phyloP scores from a whole-genome alignment of 2,797 vertebrate genomes.

The Setipinna tenuifilis region DNA sequence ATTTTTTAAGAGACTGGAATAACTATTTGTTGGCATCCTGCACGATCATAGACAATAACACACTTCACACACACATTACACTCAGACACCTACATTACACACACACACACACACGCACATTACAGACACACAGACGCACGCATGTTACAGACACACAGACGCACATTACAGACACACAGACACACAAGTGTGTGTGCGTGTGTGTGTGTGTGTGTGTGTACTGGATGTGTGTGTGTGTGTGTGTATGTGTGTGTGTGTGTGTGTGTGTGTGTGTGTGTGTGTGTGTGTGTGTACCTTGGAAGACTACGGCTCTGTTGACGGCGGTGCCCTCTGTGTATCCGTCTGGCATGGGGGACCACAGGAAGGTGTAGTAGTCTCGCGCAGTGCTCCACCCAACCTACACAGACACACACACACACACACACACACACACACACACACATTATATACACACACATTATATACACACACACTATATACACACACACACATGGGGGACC shows the following conservation, averaged over 20 bases:
- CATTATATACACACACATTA: no score
- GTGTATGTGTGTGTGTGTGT: not conserved
- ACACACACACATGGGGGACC: no score
- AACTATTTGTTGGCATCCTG: no score
- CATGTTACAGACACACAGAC: not conserved
- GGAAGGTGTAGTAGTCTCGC: constrained; percentile 97
- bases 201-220: constrained; percentile 2
- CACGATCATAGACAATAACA: no score
- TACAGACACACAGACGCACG: not conserved
- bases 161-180: not conserved
- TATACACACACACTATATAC: no score
- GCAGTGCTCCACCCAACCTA: constrained; percentile 88
- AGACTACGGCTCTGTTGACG: constrained; percentile 90
- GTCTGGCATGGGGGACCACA: constrained; percentile 98
- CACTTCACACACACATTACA: no score
- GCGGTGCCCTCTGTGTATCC: constrained; percentile 89
- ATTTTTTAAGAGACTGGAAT: no score
- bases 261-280: not conserved
- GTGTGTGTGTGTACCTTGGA: constrained; percentile 84
- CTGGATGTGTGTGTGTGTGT: not conserved
- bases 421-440: constrained; percentile 21
- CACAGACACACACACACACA: constrained; percentile 28
- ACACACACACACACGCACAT: no score
- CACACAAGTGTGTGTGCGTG: not conserved
- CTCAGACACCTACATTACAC: no score